These are phyloP conservation scores for Phyto melanocephala DNA, from an alignment of 2,888 invertebrate species.

Conservation along the genomic window DNA sequence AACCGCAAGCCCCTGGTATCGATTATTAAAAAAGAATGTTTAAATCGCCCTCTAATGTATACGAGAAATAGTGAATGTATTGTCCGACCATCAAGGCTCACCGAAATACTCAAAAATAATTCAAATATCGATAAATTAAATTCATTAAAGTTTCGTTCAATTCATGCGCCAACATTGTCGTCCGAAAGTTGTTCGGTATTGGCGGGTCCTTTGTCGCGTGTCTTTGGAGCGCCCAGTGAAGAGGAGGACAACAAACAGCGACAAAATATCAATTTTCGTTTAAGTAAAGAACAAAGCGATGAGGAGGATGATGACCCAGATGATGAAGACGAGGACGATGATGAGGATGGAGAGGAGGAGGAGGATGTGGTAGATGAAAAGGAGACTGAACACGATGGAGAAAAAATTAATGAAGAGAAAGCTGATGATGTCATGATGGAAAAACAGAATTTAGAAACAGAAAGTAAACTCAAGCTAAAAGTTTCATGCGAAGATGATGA, in stretches of 20 bases:
- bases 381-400: conserved; percentile 36
- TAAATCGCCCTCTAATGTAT: conserved; percentile 81
- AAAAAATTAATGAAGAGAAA: conserved; percentile 57
- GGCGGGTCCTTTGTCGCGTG: conserved; percentile 71
- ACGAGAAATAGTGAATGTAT: conserved; percentile 81
- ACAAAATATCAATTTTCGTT: conserved; percentile 72
- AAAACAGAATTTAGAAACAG: not conserved
- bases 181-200: conserved; percentile 38
- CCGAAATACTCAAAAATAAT: conserved; percentile 82
- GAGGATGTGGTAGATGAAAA: conserved; percentile 12
- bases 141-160: conserved; percentile 76
- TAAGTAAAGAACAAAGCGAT: conserved; percentile 45
- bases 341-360: conserved; percentile 36
- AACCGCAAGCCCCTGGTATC: conserved; percentile 82
- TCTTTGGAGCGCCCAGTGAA: conserved; percentile 72
- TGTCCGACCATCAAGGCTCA: conserved; percentile 83
- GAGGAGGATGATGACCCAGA: conserved; percentile 62
- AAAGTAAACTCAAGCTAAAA: conserved; percentile 19
- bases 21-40: conserved; percentile 83
- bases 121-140: conserved; percentile 79
- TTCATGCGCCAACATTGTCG: conserved; percentile 44
- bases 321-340: conserved; percentile 28
- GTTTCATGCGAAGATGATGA: not conserved
- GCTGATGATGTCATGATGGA: not conserved
- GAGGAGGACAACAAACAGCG: conserved; percentile 69